These are phyloP conservation scores for Dicranocentrus wangi DNA, from an alignment of 2,888 invertebrate species.

Conservation along the genomic window DNA sequence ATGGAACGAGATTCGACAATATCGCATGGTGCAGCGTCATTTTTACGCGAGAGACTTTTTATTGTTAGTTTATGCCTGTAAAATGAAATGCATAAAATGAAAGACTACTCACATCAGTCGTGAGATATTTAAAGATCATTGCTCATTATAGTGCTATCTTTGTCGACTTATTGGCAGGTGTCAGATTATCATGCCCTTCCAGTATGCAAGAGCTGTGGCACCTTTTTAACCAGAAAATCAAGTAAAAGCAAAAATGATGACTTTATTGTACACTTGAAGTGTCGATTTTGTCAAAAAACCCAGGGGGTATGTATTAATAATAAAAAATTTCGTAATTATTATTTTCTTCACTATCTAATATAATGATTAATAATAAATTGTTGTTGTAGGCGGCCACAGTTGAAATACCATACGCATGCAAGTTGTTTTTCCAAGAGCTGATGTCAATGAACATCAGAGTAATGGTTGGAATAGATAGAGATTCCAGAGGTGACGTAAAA, in stretches of 20 bases:
- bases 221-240: neutral
- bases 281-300: slow-evolving; percentile 29
- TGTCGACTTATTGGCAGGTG: too few relatives aligned
- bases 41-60: slow-evolving; percentile 79
- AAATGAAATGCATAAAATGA: neutral
- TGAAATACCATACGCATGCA: slow-evolving; percentile 66
- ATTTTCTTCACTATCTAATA: too few relatives aligned
- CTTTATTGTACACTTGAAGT: slow-evolving; percentile 28
- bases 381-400: slow-evolving; percentile 40
- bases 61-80: slow-evolving; percentile 75
- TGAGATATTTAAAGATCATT: too few relatives aligned
- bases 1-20: slow-evolving; percentile 81
- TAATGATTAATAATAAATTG: too few relatives aligned
- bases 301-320: slow-evolving; percentile 34
- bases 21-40: slow-evolving; percentile 79
- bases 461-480: neutral
- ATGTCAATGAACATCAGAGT: slow-evolving; percentile 65
- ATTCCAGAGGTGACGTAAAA: neutral
- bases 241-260: neutral
- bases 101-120: too few relatives aligned
- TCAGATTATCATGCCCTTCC: slow-evolving; percentile 21
- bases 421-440: slow-evolving; percentile 69
- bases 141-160: too few relatives aligned
- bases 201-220: slow-evolving; percentile 7
- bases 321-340: too few relatives aligned